Conservation (phyloP, 2,797 vertebrate species). For the Eulemur albifrons region DNA sequence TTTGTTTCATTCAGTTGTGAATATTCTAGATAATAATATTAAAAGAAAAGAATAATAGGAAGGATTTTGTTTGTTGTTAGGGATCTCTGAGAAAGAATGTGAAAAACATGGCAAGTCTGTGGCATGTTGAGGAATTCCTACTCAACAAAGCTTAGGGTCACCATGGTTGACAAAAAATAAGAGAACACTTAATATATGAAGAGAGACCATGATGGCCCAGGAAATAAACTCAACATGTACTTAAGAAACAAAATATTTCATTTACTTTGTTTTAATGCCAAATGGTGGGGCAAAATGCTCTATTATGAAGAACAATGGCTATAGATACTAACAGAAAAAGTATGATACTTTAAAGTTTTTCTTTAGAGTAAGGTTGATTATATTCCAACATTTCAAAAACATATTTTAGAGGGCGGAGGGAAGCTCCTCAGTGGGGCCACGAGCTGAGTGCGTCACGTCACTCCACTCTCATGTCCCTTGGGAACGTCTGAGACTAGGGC, state of each 20-base stretch:
- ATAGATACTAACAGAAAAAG: not conserved
- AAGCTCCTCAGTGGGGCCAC: constrained; percentile 88
- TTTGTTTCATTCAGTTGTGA: not conserved
- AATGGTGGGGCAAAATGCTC: not conserved
- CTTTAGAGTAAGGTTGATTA: not conserved
- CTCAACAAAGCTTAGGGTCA: not conserved
- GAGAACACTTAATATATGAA: not conserved
- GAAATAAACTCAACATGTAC: not conserved
- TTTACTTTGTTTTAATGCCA: not conserved
- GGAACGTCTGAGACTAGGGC: constrained; percentile 90
- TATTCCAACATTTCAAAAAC: not conserved
- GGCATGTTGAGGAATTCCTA: not conserved
- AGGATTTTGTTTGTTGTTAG: not conserved
- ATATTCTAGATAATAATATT: not conserved
- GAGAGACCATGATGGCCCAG: not conserved
- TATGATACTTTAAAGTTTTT: not conserved
- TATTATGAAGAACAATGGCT: not conserved
- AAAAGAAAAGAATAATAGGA: not conserved
- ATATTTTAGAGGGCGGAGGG: constrained; percentile 72
- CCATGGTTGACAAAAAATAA: not conserved
- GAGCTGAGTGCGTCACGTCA: constrained; percentile 86
- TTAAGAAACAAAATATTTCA: not conserved
- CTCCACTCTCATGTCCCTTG: constrained; percentile 79
- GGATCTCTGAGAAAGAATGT: not conserved
- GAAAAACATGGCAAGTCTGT: not conserved